Evolutionary conservation across 2,888 invertebrate species (phyloP).

Genomic region (Caenorhabditis sp.): DNA sequence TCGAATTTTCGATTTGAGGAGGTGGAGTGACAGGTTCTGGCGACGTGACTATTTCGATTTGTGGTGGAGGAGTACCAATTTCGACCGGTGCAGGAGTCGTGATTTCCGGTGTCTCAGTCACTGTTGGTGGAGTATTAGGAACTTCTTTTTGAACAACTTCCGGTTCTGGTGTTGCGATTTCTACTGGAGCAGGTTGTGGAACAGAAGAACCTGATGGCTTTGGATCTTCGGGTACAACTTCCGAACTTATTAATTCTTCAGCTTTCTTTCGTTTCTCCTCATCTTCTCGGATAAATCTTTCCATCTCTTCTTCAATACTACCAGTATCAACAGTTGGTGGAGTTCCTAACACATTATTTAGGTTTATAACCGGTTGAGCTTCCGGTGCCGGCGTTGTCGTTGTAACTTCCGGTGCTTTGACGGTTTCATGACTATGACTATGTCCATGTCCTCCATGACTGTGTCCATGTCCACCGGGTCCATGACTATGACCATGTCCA

Average conservation of each 20-base stretch:
- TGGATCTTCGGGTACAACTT: no score
- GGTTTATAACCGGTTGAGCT: slow-evolving; percentile 13
- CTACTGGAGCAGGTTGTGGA: slow-evolving; percentile 4
- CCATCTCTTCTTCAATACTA: slow-evolving; percentile 17
- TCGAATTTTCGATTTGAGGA: not conserved
- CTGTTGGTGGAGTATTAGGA: not conserved
- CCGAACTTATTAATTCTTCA: no score
- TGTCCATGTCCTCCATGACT: slow-evolving; percentile 48
- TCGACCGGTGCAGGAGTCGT: not conserved
- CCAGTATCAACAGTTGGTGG: slow-evolving; percentile 5
- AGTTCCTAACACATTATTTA: slow-evolving; percentile 25
- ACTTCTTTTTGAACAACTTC: not conserved
- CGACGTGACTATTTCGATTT: not conserved
- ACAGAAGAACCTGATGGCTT: no score
- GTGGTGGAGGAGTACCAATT: not conserved
- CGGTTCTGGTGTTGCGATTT: not conserved
- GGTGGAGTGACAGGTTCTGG: not conserved
- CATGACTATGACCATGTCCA: slow-evolving; percentile 56
- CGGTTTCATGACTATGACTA: slow-evolving; percentile 13
- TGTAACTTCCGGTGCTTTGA: not conserved
- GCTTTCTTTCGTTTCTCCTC: slow-evolving; percentile 8
- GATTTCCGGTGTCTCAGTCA: not conserved
- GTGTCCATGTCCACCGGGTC: slow-evolving; percentile 39
- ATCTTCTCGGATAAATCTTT: slow-evolving; percentile 27
- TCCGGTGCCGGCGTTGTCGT: not conserved